Evolutionary conservation across 2,113 vertebrate genomes (phyloP).

Genomic region (Tragelaphus scriptus): DNA sequence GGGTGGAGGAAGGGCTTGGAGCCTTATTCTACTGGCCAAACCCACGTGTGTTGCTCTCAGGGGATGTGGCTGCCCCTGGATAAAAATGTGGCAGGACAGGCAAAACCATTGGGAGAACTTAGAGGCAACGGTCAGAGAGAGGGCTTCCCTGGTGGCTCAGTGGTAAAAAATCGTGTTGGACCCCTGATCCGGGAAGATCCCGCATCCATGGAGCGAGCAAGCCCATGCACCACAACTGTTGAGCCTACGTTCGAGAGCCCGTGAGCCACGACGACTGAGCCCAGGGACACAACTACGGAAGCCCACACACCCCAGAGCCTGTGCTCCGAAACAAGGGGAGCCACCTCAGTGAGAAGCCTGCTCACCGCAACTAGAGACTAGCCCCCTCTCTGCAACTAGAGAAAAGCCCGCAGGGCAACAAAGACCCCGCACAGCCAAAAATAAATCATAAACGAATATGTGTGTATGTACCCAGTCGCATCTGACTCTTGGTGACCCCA

Average conservation of each 20-base stretch:
- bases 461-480: not conserved
- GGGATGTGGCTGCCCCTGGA: not conserved
- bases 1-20: not conserved
- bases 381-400: not conserved
- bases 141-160: not conserved
- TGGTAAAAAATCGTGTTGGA: not conserved
- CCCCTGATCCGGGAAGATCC: not conserved
- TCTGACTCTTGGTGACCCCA: not conserved
- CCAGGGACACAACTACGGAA: not conserved
- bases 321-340: not conserved
- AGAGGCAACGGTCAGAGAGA: not conserved
- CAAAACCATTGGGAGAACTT: not conserved
- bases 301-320: not conserved
- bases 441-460: not conserved
- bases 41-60: not conserved
- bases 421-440: not conserved
- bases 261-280: not conserved
- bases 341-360: not conserved
- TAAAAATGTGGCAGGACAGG: not conserved
- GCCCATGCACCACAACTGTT: not conserved
- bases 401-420: rapidly evolving
- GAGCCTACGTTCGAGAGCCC: not conserved
- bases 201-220: not conserved
- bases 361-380: not conserved
- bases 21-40: not conserved